phyloP scores from a whole-genome alignment of 2,797 vertebrate genomes.

The Tarsius wallacei region DNA sequence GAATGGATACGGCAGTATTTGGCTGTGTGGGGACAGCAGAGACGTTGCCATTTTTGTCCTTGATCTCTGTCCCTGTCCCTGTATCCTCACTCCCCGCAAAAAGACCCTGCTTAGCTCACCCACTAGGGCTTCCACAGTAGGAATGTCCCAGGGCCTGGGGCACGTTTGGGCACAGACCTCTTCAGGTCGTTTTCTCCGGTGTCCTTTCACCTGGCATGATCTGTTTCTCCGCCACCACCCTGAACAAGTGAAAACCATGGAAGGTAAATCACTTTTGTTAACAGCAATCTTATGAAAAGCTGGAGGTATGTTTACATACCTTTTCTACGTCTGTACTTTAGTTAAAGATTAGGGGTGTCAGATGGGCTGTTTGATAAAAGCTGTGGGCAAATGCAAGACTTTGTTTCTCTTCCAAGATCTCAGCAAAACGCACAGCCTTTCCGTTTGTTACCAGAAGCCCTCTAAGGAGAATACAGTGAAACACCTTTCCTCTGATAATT shows the following conservation, averaged over 20 bases:
- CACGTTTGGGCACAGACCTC: not conserved
- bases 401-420: not conserved
- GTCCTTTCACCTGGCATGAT: not conserved
- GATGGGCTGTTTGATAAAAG: not conserved
- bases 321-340: not conserved
- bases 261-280: not conserved
- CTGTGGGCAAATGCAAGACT: not conserved
- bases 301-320: not conserved
- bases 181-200: not conserved
- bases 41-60: accelerated
- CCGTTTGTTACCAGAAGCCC: not conserved
- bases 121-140: not conserved
- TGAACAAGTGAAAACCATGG: not conserved
- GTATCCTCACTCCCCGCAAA: not conserved
- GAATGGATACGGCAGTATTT: not conserved
- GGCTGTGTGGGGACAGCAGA: too few relatives aligned
- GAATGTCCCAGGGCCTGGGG: accelerated
- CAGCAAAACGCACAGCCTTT: not conserved
- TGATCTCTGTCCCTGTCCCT: not conserved
- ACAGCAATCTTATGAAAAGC: not conserved
- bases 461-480: not conserved
- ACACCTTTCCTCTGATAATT: not conserved
- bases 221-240: not conserved
- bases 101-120: not conserved
- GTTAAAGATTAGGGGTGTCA: not conserved